Evolutionary conservation across 2,113 vertebrate species (phyloP).

Genomic region (Chlamydotis undulata): DNA sequence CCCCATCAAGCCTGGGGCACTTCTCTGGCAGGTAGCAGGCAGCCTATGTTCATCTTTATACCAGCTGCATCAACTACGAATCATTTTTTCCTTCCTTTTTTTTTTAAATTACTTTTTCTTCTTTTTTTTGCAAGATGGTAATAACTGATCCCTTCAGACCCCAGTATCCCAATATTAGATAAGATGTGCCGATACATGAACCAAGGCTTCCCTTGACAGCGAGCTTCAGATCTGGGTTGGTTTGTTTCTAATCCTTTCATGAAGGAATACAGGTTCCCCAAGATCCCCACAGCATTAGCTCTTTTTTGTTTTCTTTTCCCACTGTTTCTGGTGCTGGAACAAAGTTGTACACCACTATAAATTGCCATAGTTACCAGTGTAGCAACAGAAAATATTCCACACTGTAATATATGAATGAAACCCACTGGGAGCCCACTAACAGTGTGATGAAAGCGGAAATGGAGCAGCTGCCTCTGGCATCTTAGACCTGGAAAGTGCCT

Average conservation of each 20-base stretch:
- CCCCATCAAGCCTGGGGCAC: not conserved
- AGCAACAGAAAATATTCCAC: not conserved
- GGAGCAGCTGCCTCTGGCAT: not conserved
- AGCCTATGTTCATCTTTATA: not conserved
- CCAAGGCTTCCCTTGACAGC: not conserved
- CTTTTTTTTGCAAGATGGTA: not conserved
- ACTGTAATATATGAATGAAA: not conserved
- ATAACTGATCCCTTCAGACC: not conserved
- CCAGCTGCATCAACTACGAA: not conserved
- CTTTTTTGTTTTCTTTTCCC: not conserved
- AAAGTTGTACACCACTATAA: not conserved
- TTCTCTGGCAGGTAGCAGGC: not conserved
- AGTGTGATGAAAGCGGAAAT: not conserved
- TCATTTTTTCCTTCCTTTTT: rapidly evolving
- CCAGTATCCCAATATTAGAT: not conserved
- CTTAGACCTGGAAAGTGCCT: not conserved
- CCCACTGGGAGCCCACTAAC: not conserved
- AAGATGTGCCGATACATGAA: not conserved
- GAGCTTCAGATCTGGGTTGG: not conserved
- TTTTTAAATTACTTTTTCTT: not conserved
- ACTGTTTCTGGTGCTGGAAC: not conserved
- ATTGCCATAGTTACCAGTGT: not conserved
- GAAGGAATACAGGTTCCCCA: not conserved
- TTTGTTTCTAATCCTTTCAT: not conserved
- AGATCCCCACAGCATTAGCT: not conserved